A percentile compares a stretch with the other conserved stretches of the same genome.
Evolutionary conservation across 2,113 vertebrate genomes (phyloP).

Genomic region (Apeltes quadracus): DNA sequence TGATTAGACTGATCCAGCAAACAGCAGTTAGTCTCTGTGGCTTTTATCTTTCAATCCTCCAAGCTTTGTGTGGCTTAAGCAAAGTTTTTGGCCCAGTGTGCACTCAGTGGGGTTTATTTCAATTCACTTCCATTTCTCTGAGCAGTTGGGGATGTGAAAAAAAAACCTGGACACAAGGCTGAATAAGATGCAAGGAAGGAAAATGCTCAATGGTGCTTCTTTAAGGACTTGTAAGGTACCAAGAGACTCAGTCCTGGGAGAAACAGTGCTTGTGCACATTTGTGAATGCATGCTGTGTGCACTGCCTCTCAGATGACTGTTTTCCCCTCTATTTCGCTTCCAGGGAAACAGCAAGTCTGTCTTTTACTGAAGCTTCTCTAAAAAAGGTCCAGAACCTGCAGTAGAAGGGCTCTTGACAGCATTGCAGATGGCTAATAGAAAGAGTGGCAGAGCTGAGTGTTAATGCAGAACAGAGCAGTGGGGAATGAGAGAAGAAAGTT

Average conservation of each 20-base stretch:
- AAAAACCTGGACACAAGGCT: slow-evolving; percentile 26
- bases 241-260: slow-evolving; percentile 25
- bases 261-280: slow-evolving; percentile 40
- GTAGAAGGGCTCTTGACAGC: slow-evolving; percentile 28
- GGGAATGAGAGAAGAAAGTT: slow-evolving; percentile 19
- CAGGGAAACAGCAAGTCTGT: slow-evolving; percentile 36
- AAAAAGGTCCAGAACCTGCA: slow-evolving; percentile 29
- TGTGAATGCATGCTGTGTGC: slow-evolving; percentile 36
- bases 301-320: slow-evolving; percentile 14
- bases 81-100: slow-evolving; percentile 34
- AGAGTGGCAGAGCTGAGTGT: slow-evolving; percentile 27
- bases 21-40: slow-evolving; percentile 45
- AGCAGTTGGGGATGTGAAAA: slow-evolving; percentile 22
- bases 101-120: slow-evolving; percentile 25
- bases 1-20: slow-evolving; percentile 38
- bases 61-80: slow-evolving; percentile 21
- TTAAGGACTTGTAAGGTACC: slow-evolving; percentile 41
- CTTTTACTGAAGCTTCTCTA: slow-evolving; percentile 19
- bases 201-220: slow-evolving; percentile 40
- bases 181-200: slow-evolving; percentile 42
- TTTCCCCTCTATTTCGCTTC: slow-evolving; percentile 40
- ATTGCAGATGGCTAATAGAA: slow-evolving; percentile 26
- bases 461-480: slow-evolving; percentile 28
- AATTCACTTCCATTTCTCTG: slow-evolving; percentile 40
- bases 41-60: slow-evolving; percentile 33